These are phyloP conservation scores for Aporrectodea caliginosa DNA, from an alignment of 1,140 invertebrate species.

Conservation along the genomic window DNA sequence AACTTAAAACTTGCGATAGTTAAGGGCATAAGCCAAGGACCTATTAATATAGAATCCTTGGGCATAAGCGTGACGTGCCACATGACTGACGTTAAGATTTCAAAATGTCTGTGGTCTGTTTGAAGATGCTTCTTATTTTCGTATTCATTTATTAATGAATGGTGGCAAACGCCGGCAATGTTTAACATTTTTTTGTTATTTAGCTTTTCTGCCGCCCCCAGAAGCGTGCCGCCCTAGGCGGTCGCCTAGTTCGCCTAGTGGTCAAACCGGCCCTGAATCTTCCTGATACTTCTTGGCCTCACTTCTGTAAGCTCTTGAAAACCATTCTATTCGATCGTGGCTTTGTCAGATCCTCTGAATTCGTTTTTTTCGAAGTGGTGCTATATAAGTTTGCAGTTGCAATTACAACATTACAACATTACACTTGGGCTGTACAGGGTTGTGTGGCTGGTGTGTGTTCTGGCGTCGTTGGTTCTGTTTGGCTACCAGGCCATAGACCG, in stretches of 20 bases:
- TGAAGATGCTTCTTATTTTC: too few relatives aligned
- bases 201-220: too few relatives aligned
- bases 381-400: not conserved
- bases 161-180: not conserved
- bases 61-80: too few relatives aligned
- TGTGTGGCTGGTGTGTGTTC: conserved; percentile 14
- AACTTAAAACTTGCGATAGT: too few relatives aligned
- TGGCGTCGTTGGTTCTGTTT: not conserved
- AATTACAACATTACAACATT: not conserved
- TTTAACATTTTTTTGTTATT: too few relatives aligned
- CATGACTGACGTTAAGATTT: too few relatives aligned
- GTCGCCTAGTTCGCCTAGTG: too few relatives aligned
- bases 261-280: not conserved
- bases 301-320: not conserved
- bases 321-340: not conserved
- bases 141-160: too few relatives aligned
- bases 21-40: too few relatives aligned
- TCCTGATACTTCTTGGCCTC: not conserved
- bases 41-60: too few relatives aligned
- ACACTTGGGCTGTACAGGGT: not conserved
- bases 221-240: too few relatives aligned
- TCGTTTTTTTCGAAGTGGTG: not conserved
- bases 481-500: conserved; percentile 20
- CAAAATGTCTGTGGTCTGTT: too few relatives aligned
- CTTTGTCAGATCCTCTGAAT: not conserved